A percentile compares a stretch with the other conserved stretches of the same genome.
Evolutionary conservation across 1,140 invertebrate species (phyloP).

Genomic region (Ceratosolen fusciceps): DNA sequence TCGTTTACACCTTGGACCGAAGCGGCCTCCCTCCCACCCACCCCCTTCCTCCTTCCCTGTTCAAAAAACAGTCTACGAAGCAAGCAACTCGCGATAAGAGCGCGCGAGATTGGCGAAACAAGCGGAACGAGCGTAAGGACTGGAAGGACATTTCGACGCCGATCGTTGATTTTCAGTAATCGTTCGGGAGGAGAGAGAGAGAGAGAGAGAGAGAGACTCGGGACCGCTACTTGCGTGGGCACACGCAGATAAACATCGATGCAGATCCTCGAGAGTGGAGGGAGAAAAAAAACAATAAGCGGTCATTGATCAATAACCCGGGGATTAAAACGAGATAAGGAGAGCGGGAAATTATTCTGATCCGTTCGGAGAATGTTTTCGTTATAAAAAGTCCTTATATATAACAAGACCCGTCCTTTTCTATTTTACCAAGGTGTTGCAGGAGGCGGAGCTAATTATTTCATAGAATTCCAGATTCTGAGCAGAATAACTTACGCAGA

Average conservation of each 20-base stretch:
- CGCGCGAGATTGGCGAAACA: constrained; percentile 32
- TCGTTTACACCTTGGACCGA: constrained; percentile 30
- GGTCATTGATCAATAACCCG: background rate
- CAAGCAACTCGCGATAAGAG: constrained; percentile 6
- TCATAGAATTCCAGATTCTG: background rate
- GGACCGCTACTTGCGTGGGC: background rate
- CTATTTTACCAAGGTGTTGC: background rate
- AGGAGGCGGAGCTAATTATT: background rate
- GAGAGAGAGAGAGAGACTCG: background rate
- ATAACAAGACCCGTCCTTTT: background rate
- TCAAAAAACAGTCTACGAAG: background rate
- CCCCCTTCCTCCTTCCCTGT: background rate
- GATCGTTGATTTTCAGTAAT: background rate
- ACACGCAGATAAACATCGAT: background rate
- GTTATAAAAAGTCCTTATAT: constrained; percentile 3
- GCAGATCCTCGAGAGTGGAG: background rate
- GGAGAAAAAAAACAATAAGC: background rate
- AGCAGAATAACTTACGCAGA: background rate
- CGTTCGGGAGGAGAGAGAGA: background rate
- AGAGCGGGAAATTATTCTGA: constrained; percentile 9
- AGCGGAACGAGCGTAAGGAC: background rate
- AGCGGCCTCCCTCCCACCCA: no score
- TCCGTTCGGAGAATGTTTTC: background rate
- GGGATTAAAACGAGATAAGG: constrained; percentile 9
- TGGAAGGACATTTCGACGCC: constrained; percentile 21